Conservation (phyloP, 2,888 invertebrate species). For the Stenolophus ochropezus region DNA sequence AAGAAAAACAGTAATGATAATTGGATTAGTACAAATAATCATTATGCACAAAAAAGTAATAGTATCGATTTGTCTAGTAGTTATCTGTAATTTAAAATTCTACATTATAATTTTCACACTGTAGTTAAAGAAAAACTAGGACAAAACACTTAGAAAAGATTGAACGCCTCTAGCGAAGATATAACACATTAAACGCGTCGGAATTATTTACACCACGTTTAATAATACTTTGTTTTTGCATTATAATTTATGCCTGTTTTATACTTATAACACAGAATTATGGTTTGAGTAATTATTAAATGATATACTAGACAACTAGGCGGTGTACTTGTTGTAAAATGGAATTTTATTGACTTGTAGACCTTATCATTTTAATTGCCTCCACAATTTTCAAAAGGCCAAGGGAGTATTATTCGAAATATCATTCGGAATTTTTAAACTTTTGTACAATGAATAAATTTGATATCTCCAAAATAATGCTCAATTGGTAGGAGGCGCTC, state of each 20-base stretch:
- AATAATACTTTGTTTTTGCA: not conserved
- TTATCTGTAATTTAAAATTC: constrained; percentile 5
- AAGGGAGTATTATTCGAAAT: no score
- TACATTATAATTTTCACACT: constrained; percentile 34
- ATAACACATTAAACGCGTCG: not conserved
- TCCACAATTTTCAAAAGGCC: no score
- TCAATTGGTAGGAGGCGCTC: no score
- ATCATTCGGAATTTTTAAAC: no score
- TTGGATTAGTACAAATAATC: not conserved
- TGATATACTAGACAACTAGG: not conserved
- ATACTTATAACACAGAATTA: not conserved
- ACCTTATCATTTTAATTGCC: no score
- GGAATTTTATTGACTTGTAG: no score
- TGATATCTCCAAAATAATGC: no score
- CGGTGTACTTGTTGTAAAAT: no score
- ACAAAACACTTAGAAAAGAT: constrained; percentile 2
- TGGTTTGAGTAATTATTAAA: not conserved
- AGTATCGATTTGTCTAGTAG: not conserved
- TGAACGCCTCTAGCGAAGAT: not conserved
- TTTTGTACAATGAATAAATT: no score
- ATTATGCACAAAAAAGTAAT: not conserved
- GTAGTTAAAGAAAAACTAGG: constrained; percentile 29
- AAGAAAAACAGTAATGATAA: not conserved
- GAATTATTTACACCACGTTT: not conserved
- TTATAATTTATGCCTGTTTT: not conserved